A percentile compares a stretch with the other conserved stretches of the same genome.
phyloP scores from a whole-genome alignment of 1,140 invertebrate species.

The Bombus picipes region DNA sequence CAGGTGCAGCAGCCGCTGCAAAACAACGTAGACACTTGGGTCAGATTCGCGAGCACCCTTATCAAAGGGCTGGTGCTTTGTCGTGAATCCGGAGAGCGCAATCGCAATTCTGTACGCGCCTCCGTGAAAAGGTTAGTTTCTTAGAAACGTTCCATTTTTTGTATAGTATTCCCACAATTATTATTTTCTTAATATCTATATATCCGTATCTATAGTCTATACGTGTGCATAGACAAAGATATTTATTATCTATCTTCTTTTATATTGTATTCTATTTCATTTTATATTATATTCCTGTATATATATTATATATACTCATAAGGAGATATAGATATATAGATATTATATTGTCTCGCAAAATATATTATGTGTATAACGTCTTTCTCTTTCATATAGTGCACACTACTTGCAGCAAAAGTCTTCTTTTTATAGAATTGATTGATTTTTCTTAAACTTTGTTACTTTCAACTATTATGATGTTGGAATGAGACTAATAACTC shows the following conservation, averaged over 20 bases:
- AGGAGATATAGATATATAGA: neutral
- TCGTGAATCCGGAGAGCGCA: constrained; percentile 83
- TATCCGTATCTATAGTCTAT: neutral
- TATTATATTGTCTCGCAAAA: neutral
- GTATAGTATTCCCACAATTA: constrained; percentile 48
- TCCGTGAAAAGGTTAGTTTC: constrained; percentile 81
- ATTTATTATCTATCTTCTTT: no score
- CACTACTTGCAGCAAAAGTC: neutral
- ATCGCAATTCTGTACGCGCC: constrained; percentile 72
- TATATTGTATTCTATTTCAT: no score
- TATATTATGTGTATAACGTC: neutral
- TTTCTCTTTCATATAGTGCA: neutral
- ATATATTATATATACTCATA: neutral
- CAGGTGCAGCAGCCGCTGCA: constrained; percentile 89
- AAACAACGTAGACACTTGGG: constrained; percentile 90
- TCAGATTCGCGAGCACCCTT: constrained; percentile 95
- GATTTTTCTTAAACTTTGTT: constrained; percentile 13
- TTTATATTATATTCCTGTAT: neutral
- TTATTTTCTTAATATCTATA: neutral
- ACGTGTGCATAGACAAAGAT: no score
- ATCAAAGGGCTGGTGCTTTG: constrained; percentile 94
- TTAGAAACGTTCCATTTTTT: constrained; percentile 70
- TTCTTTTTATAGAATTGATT: neutral
- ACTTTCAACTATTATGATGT: neutral
- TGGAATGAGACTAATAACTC: no score